Percentiles rank a stretch among this genome's conserved stretches.
Evolutionary conservation across 2,888 invertebrate genomes (phyloP).

Genomic region (Hoplodrina ambigua): DNA sequence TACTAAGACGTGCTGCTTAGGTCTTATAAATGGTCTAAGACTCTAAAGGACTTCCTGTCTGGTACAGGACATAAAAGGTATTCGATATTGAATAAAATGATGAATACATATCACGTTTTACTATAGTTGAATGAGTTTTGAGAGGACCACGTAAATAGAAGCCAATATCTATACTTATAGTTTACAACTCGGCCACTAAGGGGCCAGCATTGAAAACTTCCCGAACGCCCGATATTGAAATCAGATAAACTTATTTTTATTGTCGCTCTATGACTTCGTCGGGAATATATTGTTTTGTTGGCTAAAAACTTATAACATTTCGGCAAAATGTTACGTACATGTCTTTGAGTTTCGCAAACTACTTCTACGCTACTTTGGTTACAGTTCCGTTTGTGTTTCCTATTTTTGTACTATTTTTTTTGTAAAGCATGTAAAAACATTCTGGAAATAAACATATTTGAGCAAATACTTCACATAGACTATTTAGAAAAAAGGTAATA

Average conservation of each 20-base stretch:
- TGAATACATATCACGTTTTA: conserved; percentile 26
- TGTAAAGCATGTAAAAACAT: background rate
- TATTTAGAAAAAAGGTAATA: background rate
- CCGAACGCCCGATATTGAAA: conserved; percentile 68
- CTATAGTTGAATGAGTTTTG: conserved; percentile 33
- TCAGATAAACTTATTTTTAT: conserved; percentile 69
- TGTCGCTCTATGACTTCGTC: conserved; percentile 57
- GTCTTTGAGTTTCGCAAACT: conserved; percentile 53
- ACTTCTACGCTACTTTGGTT: conserved; percentile 52
- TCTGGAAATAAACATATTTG: background rate
- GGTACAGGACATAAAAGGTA: background rate
- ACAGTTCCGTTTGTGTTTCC: conserved; percentile 25
- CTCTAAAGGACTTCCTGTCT: background rate
- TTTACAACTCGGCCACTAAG: conserved; percentile 57
- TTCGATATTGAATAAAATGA: conserved; percentile 18
- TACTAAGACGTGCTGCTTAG: background rate
- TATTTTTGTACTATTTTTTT: conserved; percentile 3
- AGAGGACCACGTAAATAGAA: conserved; percentile 50
- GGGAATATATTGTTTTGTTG: conserved; percentile 65
- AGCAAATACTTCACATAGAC: background rate
- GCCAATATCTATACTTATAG: conserved; percentile 42
- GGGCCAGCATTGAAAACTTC: conserved; percentile 63
- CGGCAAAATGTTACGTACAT: conserved; percentile 63
- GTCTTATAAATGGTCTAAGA: background rate
- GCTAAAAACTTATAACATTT: conserved; percentile 64